Evolutionary conservation across 2,888 invertebrate genomes (phyloP).

Genomic region (Alcis repandata): DNA sequence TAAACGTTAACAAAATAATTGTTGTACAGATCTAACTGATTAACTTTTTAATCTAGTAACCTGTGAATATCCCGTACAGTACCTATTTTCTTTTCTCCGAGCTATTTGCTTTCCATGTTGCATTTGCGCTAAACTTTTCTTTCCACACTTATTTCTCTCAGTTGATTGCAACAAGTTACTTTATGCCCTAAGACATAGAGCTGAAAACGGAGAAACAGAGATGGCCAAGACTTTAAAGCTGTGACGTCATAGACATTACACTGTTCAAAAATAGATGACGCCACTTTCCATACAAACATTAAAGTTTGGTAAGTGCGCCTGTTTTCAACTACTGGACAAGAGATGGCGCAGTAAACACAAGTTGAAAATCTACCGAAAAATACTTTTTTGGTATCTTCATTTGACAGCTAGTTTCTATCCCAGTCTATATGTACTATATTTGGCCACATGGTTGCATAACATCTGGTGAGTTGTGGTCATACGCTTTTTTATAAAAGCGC

Average conservation of each 20-base stretch:
- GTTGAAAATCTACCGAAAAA: no score
- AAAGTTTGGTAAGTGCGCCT: no score
- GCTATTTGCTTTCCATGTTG: slow-evolving; percentile 60
- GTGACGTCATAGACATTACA: background rate
- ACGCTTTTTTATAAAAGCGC: no score
- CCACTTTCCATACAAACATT: background rate
- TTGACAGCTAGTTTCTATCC: no score
- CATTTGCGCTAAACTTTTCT: slow-evolving; percentile 44
- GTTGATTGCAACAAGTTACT: slow-evolving; percentile 26
- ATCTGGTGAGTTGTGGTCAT: no score
- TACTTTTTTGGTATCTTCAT: no score
- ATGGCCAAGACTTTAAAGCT: background rate
- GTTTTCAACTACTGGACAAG: no score
- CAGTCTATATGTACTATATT: no score
- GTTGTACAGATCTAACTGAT: background rate
- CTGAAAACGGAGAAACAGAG: slow-evolving; percentile 12
- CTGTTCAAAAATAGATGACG: background rate
- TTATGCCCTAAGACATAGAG: slow-evolving; percentile 26
- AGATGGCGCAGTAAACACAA: no score
- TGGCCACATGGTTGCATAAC: no score
- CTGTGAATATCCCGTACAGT: slow-evolving; percentile 28
- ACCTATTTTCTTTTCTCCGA: slow-evolving; percentile 34
- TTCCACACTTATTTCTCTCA: slow-evolving; percentile 24
- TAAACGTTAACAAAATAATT: background rate
- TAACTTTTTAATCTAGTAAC: slow-evolving; percentile 15